Conservation (phyloP, 2,888 invertebrate genomes). For the Nycteola revayana region DNA sequence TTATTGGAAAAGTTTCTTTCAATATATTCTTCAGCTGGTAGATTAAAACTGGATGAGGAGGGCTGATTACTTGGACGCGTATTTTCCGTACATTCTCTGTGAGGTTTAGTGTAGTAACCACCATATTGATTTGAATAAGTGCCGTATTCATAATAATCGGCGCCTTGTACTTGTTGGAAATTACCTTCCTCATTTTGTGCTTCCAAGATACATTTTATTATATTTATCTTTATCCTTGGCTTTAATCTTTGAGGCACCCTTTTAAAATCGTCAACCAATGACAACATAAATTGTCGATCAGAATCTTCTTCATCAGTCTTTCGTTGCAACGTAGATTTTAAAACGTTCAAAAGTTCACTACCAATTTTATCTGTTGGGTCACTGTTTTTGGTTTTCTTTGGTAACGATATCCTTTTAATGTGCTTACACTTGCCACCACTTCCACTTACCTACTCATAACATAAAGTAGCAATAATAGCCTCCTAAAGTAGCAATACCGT, state of each 20-base stretch:
- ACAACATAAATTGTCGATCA: slow-evolving; percentile 15
- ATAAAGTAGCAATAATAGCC: too few species aligned
- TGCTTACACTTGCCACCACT: too few species aligned
- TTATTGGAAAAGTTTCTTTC: slow-evolving; percentile 14
- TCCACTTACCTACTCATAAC: too few species aligned
- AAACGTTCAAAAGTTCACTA: slow-evolving; percentile 11
- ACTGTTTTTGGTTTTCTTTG: slow-evolving; percentile 11
- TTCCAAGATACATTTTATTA: slow-evolving; percentile 17
- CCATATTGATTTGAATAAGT: slow-evolving; percentile 13
- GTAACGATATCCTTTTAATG: too few species aligned
- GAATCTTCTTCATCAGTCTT: slow-evolving; percentile 12
- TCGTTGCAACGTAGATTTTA: slow-evolving; percentile 9
- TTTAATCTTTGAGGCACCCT: slow-evolving; percentile 11
- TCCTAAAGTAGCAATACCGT: too few species aligned
- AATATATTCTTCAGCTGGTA: slow-evolving; percentile 16
- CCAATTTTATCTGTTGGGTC: slow-evolving; percentile 13
- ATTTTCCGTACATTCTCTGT: slow-evolving; percentile 16
- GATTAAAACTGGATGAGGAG: slow-evolving; percentile 12
- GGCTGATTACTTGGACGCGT: slow-evolving; percentile 14
- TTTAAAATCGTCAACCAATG: slow-evolving; percentile 13
- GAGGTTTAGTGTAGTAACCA: slow-evolving; percentile 13
- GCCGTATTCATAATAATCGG: slow-evolving; percentile 12
- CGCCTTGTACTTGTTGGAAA: slow-evolving; percentile 9
- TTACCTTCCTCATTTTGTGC: slow-evolving; percentile 11
- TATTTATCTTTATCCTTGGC: slow-evolving; percentile 13